A percentile compares a stretch with the other conserved stretches of the same genome.
Evolutionary conservation across 2,888 invertebrate genomes (phyloP).

Genomic region (Euplexia lucipara): DNA sequence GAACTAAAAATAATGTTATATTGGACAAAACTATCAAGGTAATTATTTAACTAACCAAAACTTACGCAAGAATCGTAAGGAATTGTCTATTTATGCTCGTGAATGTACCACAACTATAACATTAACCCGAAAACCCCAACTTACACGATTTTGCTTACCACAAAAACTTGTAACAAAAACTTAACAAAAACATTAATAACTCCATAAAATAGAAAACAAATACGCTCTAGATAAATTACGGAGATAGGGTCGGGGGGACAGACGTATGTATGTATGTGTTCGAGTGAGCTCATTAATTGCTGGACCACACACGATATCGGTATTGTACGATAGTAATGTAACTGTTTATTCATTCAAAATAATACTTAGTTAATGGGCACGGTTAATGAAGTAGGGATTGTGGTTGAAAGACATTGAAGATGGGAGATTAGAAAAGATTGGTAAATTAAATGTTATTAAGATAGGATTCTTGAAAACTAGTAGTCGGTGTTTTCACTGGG

Average conservation of each 20-base stretch:
- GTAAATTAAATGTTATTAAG: slow-evolving; percentile 18
- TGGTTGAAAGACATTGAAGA: neutral
- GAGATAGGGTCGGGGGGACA: slow-evolving; percentile 64
- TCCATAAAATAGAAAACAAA: slow-evolving; percentile 68
- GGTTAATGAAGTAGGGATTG: slow-evolving; percentile 42
- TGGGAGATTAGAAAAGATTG: slow-evolving; percentile 12
- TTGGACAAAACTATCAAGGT: no score
- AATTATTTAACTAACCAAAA: no score
- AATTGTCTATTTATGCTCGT: no score
- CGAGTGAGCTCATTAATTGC: slow-evolving; percentile 83
- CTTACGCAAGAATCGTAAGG: no score
- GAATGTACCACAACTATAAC: slow-evolving; percentile 15
- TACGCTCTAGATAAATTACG: slow-evolving; percentile 73
- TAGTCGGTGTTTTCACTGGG: no score
- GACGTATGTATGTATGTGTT: slow-evolving; percentile 73
- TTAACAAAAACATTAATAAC: slow-evolving; percentile 64
- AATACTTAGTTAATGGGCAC: slow-evolving; percentile 48
- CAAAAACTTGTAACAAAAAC: slow-evolving; percentile 31
- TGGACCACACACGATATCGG: slow-evolving; percentile 83
- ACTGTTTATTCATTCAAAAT: slow-evolving; percentile 62
- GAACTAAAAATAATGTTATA: no score
- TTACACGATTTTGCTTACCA: slow-evolving; percentile 25
- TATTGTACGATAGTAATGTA: slow-evolving; percentile 49
- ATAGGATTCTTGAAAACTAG: neutral
- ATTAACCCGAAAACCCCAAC: neutral